Percentiles rank a stretch among this genome's conserved stretches.
phyloP scores from a whole-genome alignment of 2,113 vertebrate species.

The Entomyzon cyanotis region DNA sequence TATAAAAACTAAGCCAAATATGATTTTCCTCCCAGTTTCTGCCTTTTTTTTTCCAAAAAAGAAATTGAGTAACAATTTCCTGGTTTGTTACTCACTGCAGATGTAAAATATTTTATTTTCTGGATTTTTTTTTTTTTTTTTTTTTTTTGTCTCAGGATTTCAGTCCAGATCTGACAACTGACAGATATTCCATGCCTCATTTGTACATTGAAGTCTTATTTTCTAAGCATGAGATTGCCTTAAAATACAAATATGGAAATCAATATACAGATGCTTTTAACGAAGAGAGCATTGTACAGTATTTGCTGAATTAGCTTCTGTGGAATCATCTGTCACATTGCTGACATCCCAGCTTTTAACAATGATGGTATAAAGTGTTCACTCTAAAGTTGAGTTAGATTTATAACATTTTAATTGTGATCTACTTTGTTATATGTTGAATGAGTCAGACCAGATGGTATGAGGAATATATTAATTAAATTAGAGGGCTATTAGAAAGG shows the following conservation, averaged over 20 bases:
- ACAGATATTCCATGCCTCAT: conserved; percentile 11
- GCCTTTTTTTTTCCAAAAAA: neutral
- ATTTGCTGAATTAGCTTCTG: neutral
- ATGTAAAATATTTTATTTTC: conserved; percentile 26
- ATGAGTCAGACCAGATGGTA: conserved; percentile 61
- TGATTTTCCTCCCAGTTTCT: neutral
- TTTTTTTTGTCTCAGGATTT: neutral
- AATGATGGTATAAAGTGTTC: conserved; percentile 8
- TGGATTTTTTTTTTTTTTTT: conserved; percentile 1
- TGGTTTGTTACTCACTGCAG: neutral
- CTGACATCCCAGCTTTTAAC: conserved; percentile 21
- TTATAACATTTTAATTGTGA: conserved; percentile 61
- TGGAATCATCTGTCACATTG: conserved; percentile 19
- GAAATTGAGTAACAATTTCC: neutral
- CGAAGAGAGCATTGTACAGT: conserved; percentile 22
- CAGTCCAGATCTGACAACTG: conserved; percentile 2
- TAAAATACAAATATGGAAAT: conserved; percentile 59
- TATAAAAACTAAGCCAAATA: neutral
- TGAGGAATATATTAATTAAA: conserved; percentile 70
- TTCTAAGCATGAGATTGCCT: conserved; percentile 5
- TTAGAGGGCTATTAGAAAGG: conserved; percentile 60
- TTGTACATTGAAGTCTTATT: neutral
- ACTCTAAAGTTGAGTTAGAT: neutral
- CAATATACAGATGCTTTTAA: conserved; percentile 53
- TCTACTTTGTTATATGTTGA: conserved; percentile 64